Percentiles rank a stretch among this genome's conserved stretches.
Conservation (phyloP, 2,888 invertebrate genomes). For the Shargacucullia verbasci region DNA sequence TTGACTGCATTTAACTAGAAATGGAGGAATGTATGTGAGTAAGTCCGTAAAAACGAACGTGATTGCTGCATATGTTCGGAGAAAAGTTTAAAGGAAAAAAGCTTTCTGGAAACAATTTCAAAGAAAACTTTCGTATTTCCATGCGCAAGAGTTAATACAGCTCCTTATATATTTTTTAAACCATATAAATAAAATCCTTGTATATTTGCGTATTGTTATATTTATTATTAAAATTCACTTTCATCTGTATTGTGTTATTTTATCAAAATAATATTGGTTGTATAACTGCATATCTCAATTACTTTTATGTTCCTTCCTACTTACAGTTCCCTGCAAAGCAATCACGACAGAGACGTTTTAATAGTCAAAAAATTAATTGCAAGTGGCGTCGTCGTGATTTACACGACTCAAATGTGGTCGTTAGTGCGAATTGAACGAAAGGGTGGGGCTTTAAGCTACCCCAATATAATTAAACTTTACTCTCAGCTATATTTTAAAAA, state of each 20-base stretch:
- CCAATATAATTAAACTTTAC: slow-evolving; percentile 82
- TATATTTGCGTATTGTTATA: no score
- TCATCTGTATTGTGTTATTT: no score
- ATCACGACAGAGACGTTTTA: slow-evolving; percentile 68
- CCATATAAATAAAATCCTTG: no score
- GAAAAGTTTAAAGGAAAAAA: background rate
- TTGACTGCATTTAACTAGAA: slow-evolving; percentile 39
- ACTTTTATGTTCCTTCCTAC: slow-evolving; percentile 35
- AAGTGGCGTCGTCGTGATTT: slow-evolving; percentile 82
- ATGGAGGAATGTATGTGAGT: slow-evolving; percentile 15
- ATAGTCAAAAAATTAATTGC: slow-evolving; percentile 84
- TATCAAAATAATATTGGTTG: background rate
- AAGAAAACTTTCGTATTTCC: no score
- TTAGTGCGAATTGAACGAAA: slow-evolving; percentile 83
- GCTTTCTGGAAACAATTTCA: no score
- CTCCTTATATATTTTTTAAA: no score
- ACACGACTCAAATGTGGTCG: slow-evolving; percentile 83
- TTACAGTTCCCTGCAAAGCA: slow-evolving; percentile 56
- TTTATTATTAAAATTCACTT: no score
- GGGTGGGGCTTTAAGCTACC: slow-evolving; percentile 74
- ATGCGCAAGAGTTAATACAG: no score
- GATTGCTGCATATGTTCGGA: background rate
- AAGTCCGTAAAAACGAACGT: background rate
- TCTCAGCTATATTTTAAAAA: slow-evolving; percentile 64
- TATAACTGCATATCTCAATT: slow-evolving; percentile 27